Percentiles rank a stretch among this genome's conserved stretches.
Evolutionary conservation across 1,140 invertebrate genomes (phyloP).

Genomic region (Laodelphax striatellus): DNA sequence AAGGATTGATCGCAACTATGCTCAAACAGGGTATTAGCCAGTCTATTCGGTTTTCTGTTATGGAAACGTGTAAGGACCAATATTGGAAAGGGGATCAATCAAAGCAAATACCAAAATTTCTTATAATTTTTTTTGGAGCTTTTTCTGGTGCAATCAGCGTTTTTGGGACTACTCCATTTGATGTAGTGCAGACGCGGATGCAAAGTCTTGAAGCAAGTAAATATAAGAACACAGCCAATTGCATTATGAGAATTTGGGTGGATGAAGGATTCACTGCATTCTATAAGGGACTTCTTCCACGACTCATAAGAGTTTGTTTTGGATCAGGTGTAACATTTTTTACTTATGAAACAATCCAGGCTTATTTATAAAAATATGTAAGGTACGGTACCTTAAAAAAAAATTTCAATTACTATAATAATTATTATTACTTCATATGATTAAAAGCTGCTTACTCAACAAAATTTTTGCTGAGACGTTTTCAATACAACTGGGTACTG

Average conservation of each 20-base stretch:
- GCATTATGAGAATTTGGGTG: constrained; percentile 77
- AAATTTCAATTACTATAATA: too few species aligned
- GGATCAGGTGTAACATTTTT: too few species aligned
- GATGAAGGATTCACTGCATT: constrained; percentile 77
- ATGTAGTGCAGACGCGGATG: constrained; percentile 98
- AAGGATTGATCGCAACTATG: constrained; percentile 90
- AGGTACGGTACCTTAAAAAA: too few species aligned
- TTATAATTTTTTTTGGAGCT: constrained; percentile 69
- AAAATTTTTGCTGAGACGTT: too few species aligned
- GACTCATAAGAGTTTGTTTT: too few species aligned
- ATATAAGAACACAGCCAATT: constrained; percentile 91
- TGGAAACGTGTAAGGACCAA: constrained; percentile 91
- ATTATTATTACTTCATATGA: too few species aligned
- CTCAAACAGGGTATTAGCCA: constrained; percentile 98
- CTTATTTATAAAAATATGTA: too few species aligned
- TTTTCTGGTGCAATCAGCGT: constrained; percentile 91
- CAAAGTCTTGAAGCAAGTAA: constrained; percentile 88
- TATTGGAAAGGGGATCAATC: constrained; percentile 76
- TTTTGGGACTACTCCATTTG: constrained; percentile 94
- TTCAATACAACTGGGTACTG: too few species aligned
- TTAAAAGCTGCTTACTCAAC: too few species aligned
- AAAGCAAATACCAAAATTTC: constrained; percentile 64
- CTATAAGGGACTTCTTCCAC: too few species aligned
- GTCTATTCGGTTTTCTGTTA: constrained; percentile 94
- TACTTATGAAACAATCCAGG: too few species aligned